phyloP scores from a whole-genome alignment of 2,888 invertebrate species.

The Aspidapion aeneum region DNA sequence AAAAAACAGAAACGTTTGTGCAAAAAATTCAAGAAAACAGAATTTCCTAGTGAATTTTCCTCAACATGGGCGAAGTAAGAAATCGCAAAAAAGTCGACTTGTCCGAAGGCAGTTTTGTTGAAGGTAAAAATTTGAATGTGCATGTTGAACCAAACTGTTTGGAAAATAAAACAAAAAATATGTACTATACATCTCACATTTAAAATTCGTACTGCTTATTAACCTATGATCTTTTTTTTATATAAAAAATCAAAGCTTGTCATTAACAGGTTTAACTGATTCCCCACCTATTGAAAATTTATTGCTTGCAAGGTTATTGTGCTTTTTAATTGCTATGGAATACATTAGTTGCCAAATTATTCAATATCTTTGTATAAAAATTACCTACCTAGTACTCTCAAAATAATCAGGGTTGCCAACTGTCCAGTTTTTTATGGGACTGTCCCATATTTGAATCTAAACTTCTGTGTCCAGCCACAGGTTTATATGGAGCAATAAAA shows the following conservation, averaged over 20 bases:
- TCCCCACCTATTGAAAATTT: too few relatives aligned
- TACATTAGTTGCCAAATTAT: not conserved
- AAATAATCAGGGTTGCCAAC: too few relatives aligned
- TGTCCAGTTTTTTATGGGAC: too few relatives aligned
- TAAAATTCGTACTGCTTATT: not conserved
- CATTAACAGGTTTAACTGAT: not conserved
- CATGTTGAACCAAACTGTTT: not conserved
- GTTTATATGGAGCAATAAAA: too few relatives aligned
- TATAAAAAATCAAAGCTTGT: not conserved
- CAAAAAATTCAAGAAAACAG: slow-evolving; percentile 3
- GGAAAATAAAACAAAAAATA: not conserved
- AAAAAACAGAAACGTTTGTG: slow-evolving; percentile 2
- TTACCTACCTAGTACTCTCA: not conserved
- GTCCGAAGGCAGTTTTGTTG: slow-evolving; percentile 40
- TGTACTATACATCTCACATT: not conserved
- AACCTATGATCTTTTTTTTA: not conserved
- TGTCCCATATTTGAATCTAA: too few relatives aligned
- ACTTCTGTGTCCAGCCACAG: too few relatives aligned
- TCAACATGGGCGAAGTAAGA: slow-evolving; percentile 39
- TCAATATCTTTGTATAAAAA: not conserved
- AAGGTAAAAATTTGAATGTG: slow-evolving; percentile 32
- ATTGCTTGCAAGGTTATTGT: slow-evolving; percentile 13
- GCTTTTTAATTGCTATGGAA: not conserved
- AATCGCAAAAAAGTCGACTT: slow-evolving; percentile 53
- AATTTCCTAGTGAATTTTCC: slow-evolving; percentile 7